Conservation (phyloP, 2,888 invertebrate genomes). For the Cotesia congregata region DNA sequence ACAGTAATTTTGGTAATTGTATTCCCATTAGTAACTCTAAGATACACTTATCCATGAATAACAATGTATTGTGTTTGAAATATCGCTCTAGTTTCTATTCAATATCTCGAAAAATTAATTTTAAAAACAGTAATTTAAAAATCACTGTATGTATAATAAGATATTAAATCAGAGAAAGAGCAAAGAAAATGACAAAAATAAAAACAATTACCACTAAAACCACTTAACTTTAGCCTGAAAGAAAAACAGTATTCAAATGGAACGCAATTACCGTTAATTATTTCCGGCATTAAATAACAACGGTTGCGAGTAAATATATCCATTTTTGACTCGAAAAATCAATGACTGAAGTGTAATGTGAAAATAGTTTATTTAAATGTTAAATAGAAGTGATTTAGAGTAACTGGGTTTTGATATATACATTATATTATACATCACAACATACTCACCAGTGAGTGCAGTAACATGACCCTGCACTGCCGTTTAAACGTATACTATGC, state of each 20-base stretch:
- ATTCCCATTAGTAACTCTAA: constrained; percentile 17
- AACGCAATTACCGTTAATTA: constrained; percentile 8
- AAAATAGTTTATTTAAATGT: constrained; percentile 17
- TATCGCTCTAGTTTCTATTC: too few relatives aligned
- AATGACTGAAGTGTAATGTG: not conserved
- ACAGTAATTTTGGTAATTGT: constrained; percentile 18
- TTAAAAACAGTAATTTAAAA: too few relatives aligned
- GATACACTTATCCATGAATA: not conserved
- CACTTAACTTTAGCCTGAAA: too few relatives aligned
- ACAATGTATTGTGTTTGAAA: not conserved
- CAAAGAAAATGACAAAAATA: not conserved
- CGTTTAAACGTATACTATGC: constrained; percentile 4
- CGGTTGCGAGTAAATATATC: not conserved
- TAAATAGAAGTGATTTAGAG: not conserved
- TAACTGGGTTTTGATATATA: not conserved
- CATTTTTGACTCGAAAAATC: not conserved
- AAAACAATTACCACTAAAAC: not conserved
- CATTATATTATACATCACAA: not conserved
- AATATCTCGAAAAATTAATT: too few relatives aligned
- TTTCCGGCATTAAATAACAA: not conserved
- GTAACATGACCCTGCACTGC: not conserved
- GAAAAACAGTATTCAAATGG: not conserved
- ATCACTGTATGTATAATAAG: too few relatives aligned
- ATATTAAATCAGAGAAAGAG: not conserved
- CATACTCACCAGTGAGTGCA: not conserved